These are phyloP conservation scores for Listronotus oregonensis DNA, from an alignment of 1,140 invertebrate species.

Conservation along the genomic window DNA sequence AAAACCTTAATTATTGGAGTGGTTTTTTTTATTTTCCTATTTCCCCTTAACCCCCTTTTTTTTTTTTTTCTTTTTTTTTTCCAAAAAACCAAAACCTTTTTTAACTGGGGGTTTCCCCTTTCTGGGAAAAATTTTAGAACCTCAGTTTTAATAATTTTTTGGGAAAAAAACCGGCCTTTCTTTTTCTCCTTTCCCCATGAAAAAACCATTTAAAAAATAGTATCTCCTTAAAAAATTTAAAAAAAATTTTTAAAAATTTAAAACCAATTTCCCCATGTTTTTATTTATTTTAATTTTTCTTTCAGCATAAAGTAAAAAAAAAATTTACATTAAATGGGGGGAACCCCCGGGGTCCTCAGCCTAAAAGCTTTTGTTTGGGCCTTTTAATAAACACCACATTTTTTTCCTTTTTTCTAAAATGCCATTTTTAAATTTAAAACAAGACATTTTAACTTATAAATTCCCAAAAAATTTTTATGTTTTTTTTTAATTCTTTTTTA, in stretches of 20 bases:
- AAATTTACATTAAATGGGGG: no score
- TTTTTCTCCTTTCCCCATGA: slow-evolving; percentile 81
- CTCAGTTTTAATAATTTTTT: slow-evolving; percentile 82
- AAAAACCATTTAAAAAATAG: slow-evolving; percentile 94
- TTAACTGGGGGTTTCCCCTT: slow-evolving; percentile 77
- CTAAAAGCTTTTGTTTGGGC: no score
- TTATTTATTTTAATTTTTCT: no score
- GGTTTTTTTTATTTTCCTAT: no score
- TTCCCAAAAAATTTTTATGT: slow-evolving; percentile 99
- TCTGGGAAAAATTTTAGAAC: slow-evolving; percentile 93
- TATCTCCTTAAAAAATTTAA: slow-evolving; percentile 70
- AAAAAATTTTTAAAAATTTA: no score
- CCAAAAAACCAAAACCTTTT: slow-evolving; percentile 40
- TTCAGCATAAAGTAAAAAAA: no score
- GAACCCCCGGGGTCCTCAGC: no score
- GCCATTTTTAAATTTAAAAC: no score
- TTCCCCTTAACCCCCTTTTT: slow-evolving; percentile 53
- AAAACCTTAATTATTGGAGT: no score
- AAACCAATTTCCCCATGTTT: no score
- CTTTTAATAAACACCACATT: no score
- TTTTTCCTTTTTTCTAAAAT: no score
- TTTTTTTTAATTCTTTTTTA: slow-evolving; percentile 91
- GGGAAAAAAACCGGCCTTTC: slow-evolving; percentile 89
- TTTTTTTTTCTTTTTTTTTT: slow-evolving; percentile 52
- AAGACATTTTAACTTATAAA: slow-evolving; percentile 66